phyloP scores from a whole-genome alignment of 1,140 invertebrate genomes.

The Manduca sexta region DNA sequence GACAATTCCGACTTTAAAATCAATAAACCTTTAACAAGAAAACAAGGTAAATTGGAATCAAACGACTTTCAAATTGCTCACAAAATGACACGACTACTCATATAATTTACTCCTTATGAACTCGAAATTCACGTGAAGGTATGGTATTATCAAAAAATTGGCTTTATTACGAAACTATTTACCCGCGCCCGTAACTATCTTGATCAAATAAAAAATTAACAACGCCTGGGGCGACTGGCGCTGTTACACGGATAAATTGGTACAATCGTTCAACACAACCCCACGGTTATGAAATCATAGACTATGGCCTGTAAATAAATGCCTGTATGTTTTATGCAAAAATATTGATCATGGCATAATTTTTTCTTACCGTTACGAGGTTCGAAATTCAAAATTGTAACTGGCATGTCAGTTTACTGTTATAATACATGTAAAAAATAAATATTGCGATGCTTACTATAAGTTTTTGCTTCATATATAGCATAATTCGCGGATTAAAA shows the following conservation, averaged over 20 bases:
- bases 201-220: slow-evolving; percentile 70
- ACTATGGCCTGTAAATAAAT: not conserved
- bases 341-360: too few species aligned
- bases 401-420: too few species aligned
- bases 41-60: slow-evolving; percentile 55
- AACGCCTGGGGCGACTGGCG: slow-evolving; percentile 38
- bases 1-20: slow-evolving; percentile 6
- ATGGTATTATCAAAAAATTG: slow-evolving; percentile 68
- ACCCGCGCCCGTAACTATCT: slow-evolving; percentile 49
- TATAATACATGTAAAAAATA: too few species aligned
- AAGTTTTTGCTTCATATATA: too few species aligned
- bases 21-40: slow-evolving; percentile 23
- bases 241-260: slow-evolving; percentile 53
- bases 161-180: slow-evolving; percentile 63
- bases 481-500: too few species aligned
- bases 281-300: slow-evolving; percentile 23
- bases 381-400: too few species aligned
- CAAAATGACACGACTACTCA: slow-evolving; percentile 50
- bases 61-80: slow-evolving; percentile 52
- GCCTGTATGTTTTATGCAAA: too few species aligned
- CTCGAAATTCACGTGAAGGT: slow-evolving; percentile 39
- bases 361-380: too few species aligned
- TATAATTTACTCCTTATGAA: slow-evolving; percentile 56
- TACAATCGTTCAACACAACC: slow-evolving; percentile 38
- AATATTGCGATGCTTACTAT: too few species aligned